Evolutionary conservation across 2,888 invertebrate genomes (phyloP).

Genomic region (Philaethria dido): DNA sequence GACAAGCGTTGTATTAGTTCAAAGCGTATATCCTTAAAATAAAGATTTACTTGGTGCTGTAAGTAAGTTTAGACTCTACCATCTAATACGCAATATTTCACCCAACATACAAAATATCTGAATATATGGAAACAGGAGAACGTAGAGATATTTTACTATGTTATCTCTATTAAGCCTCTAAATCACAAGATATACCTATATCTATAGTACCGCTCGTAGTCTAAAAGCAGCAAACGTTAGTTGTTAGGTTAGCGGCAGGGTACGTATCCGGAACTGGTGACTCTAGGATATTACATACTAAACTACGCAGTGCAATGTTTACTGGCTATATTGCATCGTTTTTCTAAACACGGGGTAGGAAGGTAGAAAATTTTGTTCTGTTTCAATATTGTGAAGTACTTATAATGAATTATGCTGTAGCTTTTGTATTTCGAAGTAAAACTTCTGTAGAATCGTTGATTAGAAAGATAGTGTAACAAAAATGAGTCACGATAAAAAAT

Average conservation of each 20-base stretch:
- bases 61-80: too few species aligned
- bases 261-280: constrained; percentile 60
- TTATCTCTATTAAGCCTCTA: background rate
- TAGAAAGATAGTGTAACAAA: too few species aligned
- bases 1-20: too few species aligned
- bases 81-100: too few species aligned
- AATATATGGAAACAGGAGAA: background rate
- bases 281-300: constrained; percentile 70
- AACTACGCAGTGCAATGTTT: constrained; percentile 54
- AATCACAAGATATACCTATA: background rate
- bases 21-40: too few species aligned
- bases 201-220: constrained; percentile 26
- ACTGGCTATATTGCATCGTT: constrained; percentile 40
- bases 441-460: too few species aligned
- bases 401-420: too few species aligned
- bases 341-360: constrained; percentile 21
- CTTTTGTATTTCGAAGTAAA: too few species aligned
- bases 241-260: constrained; percentile 45
- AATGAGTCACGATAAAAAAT: too few species aligned
- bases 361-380: constrained; percentile 18
- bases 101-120: too few species aligned
- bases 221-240: constrained; percentile 31
- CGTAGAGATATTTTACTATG: background rate
- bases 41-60: too few species aligned
- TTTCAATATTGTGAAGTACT: background rate